Conservation (phyloP, 2,797 vertebrate genomes). For the Sebastolobus alascanus region DNA sequence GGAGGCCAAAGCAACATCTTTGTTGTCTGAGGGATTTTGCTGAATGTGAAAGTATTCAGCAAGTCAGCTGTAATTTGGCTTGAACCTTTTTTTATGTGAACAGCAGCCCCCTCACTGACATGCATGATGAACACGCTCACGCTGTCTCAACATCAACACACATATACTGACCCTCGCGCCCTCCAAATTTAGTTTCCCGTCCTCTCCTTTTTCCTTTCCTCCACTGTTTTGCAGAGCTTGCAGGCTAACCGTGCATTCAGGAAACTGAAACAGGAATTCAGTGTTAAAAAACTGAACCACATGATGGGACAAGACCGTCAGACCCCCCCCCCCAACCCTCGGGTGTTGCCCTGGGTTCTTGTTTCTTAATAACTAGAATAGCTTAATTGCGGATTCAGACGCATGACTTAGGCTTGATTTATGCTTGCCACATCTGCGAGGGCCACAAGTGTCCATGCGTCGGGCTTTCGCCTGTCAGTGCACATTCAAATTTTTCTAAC, state of each 20-base stretch:
- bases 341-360: not conserved
- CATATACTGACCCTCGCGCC: not conserved
- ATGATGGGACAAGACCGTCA: not conserved
- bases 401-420: no score
- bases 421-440: not conserved
- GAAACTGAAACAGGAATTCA: not conserved
- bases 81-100: conserved; percentile 8
- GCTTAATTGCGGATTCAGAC: not conserved
- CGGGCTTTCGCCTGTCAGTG: no score
- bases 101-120: not conserved
- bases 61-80: conserved; percentile 9
- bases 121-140: not conserved
- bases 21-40: not conserved
- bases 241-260: not conserved
- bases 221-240: not conserved
- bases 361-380: not conserved
- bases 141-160: conserved; percentile 20
- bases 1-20: not conserved
- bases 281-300: not conserved
- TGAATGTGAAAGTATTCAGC: conserved; percentile 2
- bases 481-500: no score
- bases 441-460: no score
- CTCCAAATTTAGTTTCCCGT: not conserved
- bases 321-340: not conserved
- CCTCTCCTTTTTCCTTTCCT: not conserved